These are phyloP conservation scores for Sturnus vulgaris DNA, from an alignment of 2,113 vertebrate species.

Conservation along the genomic window DNA sequence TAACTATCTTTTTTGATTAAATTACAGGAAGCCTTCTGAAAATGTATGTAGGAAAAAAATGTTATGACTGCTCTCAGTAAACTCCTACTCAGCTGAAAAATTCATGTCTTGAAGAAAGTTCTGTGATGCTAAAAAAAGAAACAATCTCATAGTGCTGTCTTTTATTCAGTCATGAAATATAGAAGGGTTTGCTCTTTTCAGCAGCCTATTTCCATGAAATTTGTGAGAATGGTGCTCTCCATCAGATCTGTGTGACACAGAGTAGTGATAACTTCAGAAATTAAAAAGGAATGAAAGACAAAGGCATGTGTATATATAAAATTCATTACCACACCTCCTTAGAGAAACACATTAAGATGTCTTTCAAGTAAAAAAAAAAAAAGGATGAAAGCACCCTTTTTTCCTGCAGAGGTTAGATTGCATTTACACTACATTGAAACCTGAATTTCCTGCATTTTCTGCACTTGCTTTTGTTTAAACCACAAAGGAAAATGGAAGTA, in stretches of 20 bases:
- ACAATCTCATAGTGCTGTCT: background rate
- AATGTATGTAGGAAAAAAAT: background rate
- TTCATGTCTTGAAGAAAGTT: background rate
- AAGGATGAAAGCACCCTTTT: background rate
- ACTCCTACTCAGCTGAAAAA: background rate
- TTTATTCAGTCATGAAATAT: background rate
- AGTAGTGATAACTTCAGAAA: background rate
- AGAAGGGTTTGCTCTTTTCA: background rate
- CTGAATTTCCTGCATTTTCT: background rate
- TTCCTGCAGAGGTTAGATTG: background rate
- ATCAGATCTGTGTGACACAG: background rate
- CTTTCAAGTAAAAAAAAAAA: background rate
- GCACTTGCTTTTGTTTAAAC: background rate
- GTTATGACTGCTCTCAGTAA: background rate
- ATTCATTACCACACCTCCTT: background rate
- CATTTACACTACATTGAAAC: background rate
- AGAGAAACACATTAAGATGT: background rate
- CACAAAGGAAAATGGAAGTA: background rate
- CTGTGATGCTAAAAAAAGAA: background rate
- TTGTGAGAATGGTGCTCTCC: background rate
- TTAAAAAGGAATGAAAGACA: background rate
- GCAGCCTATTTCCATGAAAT: background rate
- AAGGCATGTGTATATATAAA: background rate
- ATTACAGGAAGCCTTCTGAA: background rate
- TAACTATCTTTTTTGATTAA: background rate